Conservation (phyloP, 2,888 invertebrate species). For the Heliconius aoede region DNA sequence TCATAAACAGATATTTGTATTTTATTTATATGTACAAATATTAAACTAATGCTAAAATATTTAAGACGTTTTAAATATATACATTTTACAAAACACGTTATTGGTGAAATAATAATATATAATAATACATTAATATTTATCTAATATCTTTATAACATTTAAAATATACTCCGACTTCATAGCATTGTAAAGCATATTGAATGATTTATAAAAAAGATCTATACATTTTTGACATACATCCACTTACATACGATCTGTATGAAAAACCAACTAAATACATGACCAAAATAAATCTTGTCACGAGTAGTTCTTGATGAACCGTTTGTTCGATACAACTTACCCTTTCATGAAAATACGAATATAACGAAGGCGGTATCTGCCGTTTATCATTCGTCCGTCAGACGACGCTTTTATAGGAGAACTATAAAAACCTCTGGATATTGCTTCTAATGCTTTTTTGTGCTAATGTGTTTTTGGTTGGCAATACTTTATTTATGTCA, state of each 20-base stretch:
- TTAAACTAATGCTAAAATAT: too few relatives aligned
- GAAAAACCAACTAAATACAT: slow-evolving; percentile 8
- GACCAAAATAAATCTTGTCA: slow-evolving; percentile 8
- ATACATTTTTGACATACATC: too few relatives aligned
- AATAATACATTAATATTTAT: too few relatives aligned
- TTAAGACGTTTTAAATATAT: too few relatives aligned
- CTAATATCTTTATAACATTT: too few relatives aligned
- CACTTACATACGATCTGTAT: neutral
- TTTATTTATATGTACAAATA: too few relatives aligned
- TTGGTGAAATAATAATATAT: too few relatives aligned
- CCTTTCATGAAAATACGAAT: slow-evolving; percentile 5
- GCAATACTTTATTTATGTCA: neutral
- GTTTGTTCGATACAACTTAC: slow-evolving; percentile 19
- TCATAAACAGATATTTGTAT: too few relatives aligned
- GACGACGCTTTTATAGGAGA: neutral
- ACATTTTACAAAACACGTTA: too few relatives aligned
- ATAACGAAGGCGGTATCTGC: neutral
- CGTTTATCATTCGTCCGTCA: neutral
- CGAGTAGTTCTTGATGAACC: slow-evolving; percentile 11
- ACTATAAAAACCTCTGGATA: neutral
- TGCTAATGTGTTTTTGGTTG: neutral
- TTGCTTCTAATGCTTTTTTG: neutral
- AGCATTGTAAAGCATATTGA: too few relatives aligned
- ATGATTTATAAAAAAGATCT: too few relatives aligned
- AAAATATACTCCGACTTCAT: too few relatives aligned